Base-by-base conservation (phyloP, 1,140 invertebrate species). In the Ctenoplectra terminalis region DNA sequence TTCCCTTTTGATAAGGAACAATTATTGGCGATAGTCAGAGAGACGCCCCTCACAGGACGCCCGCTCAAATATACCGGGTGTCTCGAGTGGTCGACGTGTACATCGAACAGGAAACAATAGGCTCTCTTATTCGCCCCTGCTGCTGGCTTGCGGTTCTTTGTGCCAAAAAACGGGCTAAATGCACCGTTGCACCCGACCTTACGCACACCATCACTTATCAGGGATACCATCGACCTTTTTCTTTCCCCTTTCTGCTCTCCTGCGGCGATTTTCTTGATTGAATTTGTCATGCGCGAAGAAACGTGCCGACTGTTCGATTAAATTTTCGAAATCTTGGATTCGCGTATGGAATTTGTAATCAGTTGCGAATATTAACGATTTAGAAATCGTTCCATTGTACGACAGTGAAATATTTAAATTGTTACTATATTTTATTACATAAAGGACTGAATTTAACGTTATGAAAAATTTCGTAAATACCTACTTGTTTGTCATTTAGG, bases 1-100 rank as follows among this genome's bases (percentile, higher is more conserved):
- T 73, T 67, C 52, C 69, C 72, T 71, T 80, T 87, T 70, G 87
- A 88, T 88, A 88, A 87, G 79, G 83, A 75, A 87, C 86, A 85
- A 87, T 88, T 88, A 88, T 87, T 81, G 82, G 56, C 83, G 83
- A 88, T 87, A 87, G 79, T 72, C 75, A 37, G 70, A 82, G 87
- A 69, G 83, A 88, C 87, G 79, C 87, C 87, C 83, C 79, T 78
- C 61, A 26, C 23, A 46, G 73, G 54, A 82, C 81, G 72, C 52
- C 74, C 66, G 76, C 40, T 83, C 60, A 52, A 71, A 66, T 75
- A 61, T 82, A 82, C 86, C 87, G 87, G 87, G 87, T 88, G 83
- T 88, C 83, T 81, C 75, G 73, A 84, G 86, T 73, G 76, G 58
- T 52, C 54, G 71, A 17, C 64, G 61, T 71, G 31, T 73, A 48